Evolutionary conservation across 2,113 vertebrate species (phyloP).

Genomic region (Microtus ochrogaster): DNA sequence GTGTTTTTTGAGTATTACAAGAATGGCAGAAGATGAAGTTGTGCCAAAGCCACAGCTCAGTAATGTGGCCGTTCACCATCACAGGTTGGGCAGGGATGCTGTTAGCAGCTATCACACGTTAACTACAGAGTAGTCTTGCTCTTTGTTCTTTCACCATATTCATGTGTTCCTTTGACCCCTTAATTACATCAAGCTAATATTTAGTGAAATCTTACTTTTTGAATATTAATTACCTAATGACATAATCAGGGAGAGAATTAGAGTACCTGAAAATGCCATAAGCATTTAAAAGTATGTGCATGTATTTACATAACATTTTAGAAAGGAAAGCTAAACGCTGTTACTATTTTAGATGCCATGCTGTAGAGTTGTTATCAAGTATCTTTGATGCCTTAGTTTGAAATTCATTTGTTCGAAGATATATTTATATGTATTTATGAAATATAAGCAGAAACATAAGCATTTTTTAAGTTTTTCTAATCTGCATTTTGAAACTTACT

Average conservation of each 20-base stretch:
- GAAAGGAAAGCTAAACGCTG: background rate
- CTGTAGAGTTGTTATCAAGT: background rate
- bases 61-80: slow-evolving; percentile 30
- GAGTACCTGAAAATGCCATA: slow-evolving; percentile 32
- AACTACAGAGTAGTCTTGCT: slow-evolving; percentile 30
- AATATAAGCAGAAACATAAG: background rate
- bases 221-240: slow-evolving; percentile 17
- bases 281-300: background rate
- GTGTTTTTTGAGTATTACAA: slow-evolving; percentile 46
- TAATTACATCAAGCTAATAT: background rate
- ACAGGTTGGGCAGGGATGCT: slow-evolving; percentile 1
- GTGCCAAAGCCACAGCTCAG: slow-evolving; percentile 15
- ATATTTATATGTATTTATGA: background rate
- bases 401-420: slow-evolving; percentile 35
- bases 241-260: background rate
- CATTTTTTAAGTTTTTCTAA: slow-evolving; percentile 7
- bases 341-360: slow-evolving; percentile 16
- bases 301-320: background rate
- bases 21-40: slow-evolving; percentile 46
- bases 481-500: background rate
- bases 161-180: background rate
- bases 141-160: background rate
- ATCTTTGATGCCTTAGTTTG: slow-evolving; percentile 12
- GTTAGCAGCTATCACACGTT: slow-evolving; percentile 42
- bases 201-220: slow-evolving; percentile 8